These are phyloP conservation scores for Drosophila anceps DNA, from an alignment of 2,888 invertebrate species.

Conservation along the genomic window DNA sequence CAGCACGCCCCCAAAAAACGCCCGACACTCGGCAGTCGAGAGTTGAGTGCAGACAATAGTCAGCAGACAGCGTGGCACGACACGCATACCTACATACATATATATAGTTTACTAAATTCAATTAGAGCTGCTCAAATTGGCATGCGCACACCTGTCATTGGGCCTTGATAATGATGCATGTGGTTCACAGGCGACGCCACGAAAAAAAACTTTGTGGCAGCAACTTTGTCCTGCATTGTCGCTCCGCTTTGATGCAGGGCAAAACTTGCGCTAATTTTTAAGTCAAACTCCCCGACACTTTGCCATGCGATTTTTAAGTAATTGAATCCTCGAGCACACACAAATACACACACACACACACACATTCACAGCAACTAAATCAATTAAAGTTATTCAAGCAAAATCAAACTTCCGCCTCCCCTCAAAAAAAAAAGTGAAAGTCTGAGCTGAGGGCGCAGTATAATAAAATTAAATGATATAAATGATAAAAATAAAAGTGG, in stretches of 20 bases:
- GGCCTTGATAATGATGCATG: conserved; percentile 78
- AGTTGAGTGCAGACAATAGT: conserved; percentile 46
- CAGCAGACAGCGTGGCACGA: conserved; percentile 38
- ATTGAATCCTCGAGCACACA: conserved; percentile 46
- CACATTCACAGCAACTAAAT: conserved; percentile 62
- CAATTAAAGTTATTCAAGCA: conserved; percentile 79
- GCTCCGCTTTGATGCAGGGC: conserved; percentile 16
- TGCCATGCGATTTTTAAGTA: conserved; percentile 68
- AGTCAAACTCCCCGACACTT: conserved; percentile 64
- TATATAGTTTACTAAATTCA: conserved; percentile 78
- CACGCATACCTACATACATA: conserved; percentile 4
- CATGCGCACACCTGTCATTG: conserved; percentile 81
- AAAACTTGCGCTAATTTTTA: conserved; percentile 69
- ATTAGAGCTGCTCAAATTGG: conserved; percentile 81
- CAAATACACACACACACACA: conserved; percentile 3
- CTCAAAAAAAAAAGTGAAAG: conserved; percentile 10
- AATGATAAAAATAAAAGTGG: conserved; percentile 51
- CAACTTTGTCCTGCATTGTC: conserved; percentile 65
- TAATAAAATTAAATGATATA: conserved; percentile 61
- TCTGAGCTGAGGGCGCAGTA: conserved; percentile 27
- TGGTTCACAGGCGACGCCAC: conserved; percentile 60
- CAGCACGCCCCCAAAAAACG: conserved; percentile 20
- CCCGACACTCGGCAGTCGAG: conserved; percentile 26
- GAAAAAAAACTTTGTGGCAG: conserved; percentile 63
- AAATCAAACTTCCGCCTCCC: conserved; percentile 44